These are phyloP conservation scores for Hemicrepidius hirtus DNA, from an alignment of 2,888 invertebrate species.

Conservation along the genomic window DNA sequence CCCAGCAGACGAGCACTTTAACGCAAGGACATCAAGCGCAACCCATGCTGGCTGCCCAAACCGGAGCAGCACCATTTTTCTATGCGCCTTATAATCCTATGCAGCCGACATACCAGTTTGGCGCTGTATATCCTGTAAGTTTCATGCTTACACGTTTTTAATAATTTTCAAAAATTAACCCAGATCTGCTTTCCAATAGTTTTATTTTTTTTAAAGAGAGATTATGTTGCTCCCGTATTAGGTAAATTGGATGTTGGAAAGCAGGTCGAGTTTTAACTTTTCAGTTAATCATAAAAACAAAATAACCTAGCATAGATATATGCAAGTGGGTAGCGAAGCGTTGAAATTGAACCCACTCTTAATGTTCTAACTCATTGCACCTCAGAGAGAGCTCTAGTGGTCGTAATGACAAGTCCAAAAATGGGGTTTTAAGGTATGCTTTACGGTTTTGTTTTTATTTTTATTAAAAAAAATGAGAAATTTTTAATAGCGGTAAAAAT, in stretches of 20 bases:
- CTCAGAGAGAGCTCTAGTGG: constrained; percentile 17
- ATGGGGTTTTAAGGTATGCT: constrained; percentile 1
- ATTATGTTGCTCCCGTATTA: background rate
- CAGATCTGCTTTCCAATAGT: constrained; percentile 6
- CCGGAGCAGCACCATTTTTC: constrained; percentile 85
- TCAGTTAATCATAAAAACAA: background rate
- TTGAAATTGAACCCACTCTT: background rate
- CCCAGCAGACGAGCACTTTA: constrained; percentile 79
- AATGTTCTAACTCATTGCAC: constrained; percentile 11
- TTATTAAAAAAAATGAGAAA: too few relatives aligned
- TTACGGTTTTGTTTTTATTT: background rate
- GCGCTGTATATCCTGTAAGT: constrained; percentile 82
- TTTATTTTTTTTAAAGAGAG: background rate
- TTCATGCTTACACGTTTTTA: constrained; percentile 16
- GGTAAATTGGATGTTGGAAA: background rate
- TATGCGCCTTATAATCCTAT: constrained; percentile 79
- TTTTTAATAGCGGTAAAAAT: too few relatives aligned
- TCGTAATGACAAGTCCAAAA: background rate
- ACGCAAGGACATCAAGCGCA: constrained; percentile 75
- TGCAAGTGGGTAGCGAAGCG: background rate
- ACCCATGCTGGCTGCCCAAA: constrained; percentile 76
- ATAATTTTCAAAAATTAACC: background rate
- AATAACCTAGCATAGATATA: constrained; percentile 8
- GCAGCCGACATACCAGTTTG: constrained; percentile 83
- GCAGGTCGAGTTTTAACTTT: background rate